Evolutionary conservation across 1,140 invertebrate genomes (phyloP), one percentile per base, ranked within the genome.

Genomic region (Brachionus koreanus): DNA sequence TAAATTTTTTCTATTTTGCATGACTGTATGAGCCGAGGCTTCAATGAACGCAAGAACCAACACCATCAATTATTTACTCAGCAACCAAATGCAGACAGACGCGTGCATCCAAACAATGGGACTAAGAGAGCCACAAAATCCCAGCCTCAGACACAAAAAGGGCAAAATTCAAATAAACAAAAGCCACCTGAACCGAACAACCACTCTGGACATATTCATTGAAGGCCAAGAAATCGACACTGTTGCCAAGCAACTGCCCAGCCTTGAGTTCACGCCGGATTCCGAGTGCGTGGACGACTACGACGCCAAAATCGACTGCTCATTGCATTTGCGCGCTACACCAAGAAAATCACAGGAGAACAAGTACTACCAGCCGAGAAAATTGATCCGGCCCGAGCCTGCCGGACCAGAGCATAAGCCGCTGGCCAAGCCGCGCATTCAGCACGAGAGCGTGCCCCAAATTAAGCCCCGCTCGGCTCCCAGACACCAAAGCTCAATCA

Each of bases 121-220:
- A 10, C 25, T 79, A 57, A 25, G 7, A 12, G 46, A 79, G 13
- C 76, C 76, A 5, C 23, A 79, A 35, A 79, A 79, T 42, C 57
- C 49, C 7, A 79, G 76, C 16, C 29, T 79, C 0, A 57, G 76
- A 25, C 76, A 79, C 37, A 57, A 33, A 37, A 79, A 79, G 9
- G 76, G 76, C 25, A 79, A 79, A 79, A 37, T 79, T 13, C 76
- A 79, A 79, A 79, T 79, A 57, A 79, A 19, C 39, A 79, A 79
- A 57, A 37, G 5, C 2, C 25, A 61, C 25, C 9, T 76, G 16
- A 76, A 3, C 49, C 5, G 16, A 19, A 7, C 13, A 16, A 0
- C 49, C 49, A 52, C 49, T 52, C 2, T 52, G n/a, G 49, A 52
- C 61, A 33, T 65, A 4, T 35, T 65, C 25, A 65, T 33, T 35